Percentiles rank a stretch among this genome's conserved stretches.
phyloP scores from a whole-genome alignment of 2,888 invertebrate species.

The Drosophila emarginata region DNA sequence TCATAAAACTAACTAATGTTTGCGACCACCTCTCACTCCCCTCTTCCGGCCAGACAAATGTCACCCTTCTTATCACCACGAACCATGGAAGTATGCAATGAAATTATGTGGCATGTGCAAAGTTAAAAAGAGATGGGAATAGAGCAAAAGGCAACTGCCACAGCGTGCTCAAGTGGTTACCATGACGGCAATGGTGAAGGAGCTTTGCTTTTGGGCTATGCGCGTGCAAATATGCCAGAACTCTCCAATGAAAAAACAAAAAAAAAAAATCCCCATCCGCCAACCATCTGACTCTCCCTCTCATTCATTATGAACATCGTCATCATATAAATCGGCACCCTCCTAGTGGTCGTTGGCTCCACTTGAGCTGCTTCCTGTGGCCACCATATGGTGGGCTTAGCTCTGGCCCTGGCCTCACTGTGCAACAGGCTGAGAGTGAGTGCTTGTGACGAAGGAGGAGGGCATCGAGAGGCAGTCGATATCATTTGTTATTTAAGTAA shows the following conservation, averaged over 20 bases:
- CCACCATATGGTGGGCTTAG: constrained; percentile 39
- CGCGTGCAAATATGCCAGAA: constrained; percentile 63
- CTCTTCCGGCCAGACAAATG: too few relatives aligned
- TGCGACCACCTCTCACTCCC: background rate
- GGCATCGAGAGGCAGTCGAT: background rate
- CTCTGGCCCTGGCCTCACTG: constrained; percentile 16
- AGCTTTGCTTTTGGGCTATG: constrained; percentile 58
- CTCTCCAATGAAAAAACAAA: constrained; percentile 34
- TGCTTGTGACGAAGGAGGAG: background rate
- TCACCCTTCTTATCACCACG: background rate
- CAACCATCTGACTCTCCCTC: background rate
- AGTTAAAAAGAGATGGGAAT: constrained; percentile 9
- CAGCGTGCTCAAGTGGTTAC: constrained; percentile 54
- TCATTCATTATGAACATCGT: background rate
- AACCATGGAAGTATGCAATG: constrained; percentile 64
- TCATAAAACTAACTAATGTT: constrained; percentile 40
- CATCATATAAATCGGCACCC: background rate
- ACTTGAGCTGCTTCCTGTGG: constrained; percentile 48
- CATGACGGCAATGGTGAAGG: constrained; percentile 28
- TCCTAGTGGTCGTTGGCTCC: constrained; percentile 12
- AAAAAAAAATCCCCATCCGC: constrained; percentile 12
- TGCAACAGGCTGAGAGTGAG: constrained; percentile 35
- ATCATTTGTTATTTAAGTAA: background rate
- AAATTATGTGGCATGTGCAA: constrained; percentile 53
- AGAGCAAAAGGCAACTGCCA: constrained; percentile 1